A percentile compares a stretch with the other conserved stretches of the same genome.
Conservation (phyloP, 2,797 vertebrate species). For the Percopsis omiscomaycus region DNA sequence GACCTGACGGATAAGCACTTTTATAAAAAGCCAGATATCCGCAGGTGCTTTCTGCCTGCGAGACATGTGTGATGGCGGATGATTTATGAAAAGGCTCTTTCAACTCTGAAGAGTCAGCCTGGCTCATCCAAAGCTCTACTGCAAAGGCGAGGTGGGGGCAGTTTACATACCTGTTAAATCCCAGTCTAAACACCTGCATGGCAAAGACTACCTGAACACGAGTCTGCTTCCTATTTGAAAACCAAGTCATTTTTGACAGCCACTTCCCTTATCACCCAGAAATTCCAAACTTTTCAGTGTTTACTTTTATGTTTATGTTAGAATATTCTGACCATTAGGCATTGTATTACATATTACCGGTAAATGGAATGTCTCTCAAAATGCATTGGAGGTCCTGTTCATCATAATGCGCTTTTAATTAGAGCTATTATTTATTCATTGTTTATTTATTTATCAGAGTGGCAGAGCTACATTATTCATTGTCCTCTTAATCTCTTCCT, state of each 20-base stretch:
- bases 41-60: conserved; percentile 49
- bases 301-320: neutral
- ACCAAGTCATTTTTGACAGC: conserved; percentile 10
- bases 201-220: conserved; percentile 34
- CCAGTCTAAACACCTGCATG: conserved; percentile 75
- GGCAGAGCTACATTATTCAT: conserved; percentile 34
- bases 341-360: neutral
- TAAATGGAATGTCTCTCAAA: conserved; percentile 3
- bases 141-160: conserved; percentile 29
- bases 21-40: conserved; percentile 25
- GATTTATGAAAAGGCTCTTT: conserved; percentile 57
- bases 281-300: neutral
- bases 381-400: conserved; percentile 11
- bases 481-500: conserved; percentile 40
- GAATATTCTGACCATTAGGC: neutral
- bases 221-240: conserved; percentile 55
- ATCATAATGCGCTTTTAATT: neutral
- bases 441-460: no score
- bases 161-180: conserved; percentile 68
- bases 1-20: neutral
- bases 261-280: conserved; percentile 1
- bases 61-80: conserved; percentile 15
- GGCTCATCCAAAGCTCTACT: conserved; percentile 28
- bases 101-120: conserved; percentile 39
- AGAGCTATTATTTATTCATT: conserved; percentile 5